Percentiles rank a stretch among this genome's conserved stretches.
These are phyloP conservation scores for Heterodera filipjevi DNA, from an alignment of 2,888 invertebrate genomes.

Conservation along the genomic window DNA sequence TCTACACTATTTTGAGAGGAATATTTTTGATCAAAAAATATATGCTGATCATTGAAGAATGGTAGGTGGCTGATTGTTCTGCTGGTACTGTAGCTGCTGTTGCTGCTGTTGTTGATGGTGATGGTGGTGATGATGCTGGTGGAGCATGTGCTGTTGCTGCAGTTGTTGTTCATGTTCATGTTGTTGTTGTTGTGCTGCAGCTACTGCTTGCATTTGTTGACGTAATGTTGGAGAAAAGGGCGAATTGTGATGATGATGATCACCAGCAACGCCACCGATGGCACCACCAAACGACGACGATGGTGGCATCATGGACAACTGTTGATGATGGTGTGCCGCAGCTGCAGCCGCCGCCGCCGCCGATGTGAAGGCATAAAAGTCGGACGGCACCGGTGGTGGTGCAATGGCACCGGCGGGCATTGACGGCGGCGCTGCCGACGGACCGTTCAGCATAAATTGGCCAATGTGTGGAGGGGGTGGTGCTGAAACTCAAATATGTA, in stretches of 20 bases:
- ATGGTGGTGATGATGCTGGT: neutral
- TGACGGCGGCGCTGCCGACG: neutral
- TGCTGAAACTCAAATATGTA: neutral
- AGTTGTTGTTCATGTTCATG: conserved; percentile 28
- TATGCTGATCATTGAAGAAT: neutral
- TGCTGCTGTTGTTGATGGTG: conserved; percentile 23
- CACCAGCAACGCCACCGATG: neutral
- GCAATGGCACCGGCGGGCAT: too few relatives aligned
- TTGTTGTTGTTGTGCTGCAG: conserved; percentile 8
- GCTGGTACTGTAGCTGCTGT: conserved; percentile 9
- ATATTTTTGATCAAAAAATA: too few relatives aligned
- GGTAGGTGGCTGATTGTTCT: neutral
- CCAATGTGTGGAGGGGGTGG: conserved; percentile 4
- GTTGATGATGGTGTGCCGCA: neutral
- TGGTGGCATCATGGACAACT: neutral
- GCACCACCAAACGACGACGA: neutral
- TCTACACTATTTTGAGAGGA: too few relatives aligned
- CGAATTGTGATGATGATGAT: neutral
- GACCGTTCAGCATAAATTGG: neutral
- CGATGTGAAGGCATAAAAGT: too few relatives aligned
- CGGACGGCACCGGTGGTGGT: too few relatives aligned
- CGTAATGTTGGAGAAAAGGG: neutral
- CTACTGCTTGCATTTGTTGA: conserved; percentile 18
- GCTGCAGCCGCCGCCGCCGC: too few relatives aligned
- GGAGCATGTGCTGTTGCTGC: conserved; percentile 2